Conservation (phyloP, 2,113 vertebrate genomes). For the Ancistrus triradiatus region DNA sequence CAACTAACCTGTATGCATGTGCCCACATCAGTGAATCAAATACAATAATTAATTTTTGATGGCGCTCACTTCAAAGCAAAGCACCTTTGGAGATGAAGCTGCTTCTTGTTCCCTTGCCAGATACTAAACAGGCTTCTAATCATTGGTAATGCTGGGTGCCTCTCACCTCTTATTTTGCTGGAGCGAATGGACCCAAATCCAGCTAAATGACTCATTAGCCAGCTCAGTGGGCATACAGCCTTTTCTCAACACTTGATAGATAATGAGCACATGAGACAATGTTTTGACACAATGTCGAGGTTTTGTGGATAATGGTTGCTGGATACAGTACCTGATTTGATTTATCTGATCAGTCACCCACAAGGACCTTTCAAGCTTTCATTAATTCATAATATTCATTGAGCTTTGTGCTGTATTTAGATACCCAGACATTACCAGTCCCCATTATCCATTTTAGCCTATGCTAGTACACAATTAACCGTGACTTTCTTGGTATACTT, state of each 20-base stretch:
- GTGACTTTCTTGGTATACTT: not conserved
- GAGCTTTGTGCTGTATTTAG: slow-evolving; percentile 7
- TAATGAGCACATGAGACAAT: slow-evolving; percentile 43
- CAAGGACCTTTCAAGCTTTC: slow-evolving; percentile 21
- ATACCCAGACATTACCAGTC: not conserved
- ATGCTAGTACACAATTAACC: too few species aligned
- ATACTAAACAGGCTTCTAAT: slow-evolving; percentile 33
- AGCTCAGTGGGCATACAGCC: slow-evolving; percentile 50
- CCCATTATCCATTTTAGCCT: slow-evolving; percentile 2
- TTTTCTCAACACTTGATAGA: slow-evolving; percentile 55
- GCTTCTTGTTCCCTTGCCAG: slow-evolving; percentile 19
- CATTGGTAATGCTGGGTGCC: slow-evolving; percentile 47
- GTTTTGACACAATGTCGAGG: slow-evolving; percentile 36
- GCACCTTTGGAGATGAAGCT: slow-evolving; percentile 23
- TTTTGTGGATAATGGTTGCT: slow-evolving; percentile 19
- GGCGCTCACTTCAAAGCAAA: slow-evolving; percentile 33
- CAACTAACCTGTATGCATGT: too few species aligned
- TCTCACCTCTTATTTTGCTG: slow-evolving; percentile 58
- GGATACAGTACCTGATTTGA: slow-evolving; percentile 6
- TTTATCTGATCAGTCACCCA: slow-evolving; percentile 2
- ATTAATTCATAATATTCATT: slow-evolving; percentile 18
- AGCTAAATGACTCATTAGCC: slow-evolving; percentile 63
- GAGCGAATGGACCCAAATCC: slow-evolving; percentile 54
- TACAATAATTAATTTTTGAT: slow-evolving; percentile 22
- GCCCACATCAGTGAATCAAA: slow-evolving; percentile 10